A percentile compares a stretch with the other conserved stretches of the same genome.
Evolutionary conservation across 2,797 vertebrate species (phyloP).

Genomic region (Erethizon dorsatum): DNA sequence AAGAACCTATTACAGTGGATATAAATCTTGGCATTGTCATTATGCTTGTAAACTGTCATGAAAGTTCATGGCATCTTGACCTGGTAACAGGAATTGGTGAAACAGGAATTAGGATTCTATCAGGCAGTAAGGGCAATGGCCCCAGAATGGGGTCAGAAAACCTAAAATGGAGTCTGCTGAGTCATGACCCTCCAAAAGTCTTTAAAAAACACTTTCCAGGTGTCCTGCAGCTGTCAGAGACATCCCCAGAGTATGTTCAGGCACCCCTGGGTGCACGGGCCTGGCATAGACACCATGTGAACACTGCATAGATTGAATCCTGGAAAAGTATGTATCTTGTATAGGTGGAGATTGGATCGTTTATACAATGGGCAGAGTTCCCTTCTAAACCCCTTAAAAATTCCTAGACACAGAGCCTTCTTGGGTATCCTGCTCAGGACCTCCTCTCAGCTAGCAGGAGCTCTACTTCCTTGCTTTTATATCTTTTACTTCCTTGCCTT

Average conservation of each 20-base stretch:
- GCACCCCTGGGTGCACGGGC: not conserved
- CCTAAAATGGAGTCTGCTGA: not conserved
- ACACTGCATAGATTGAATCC: not conserved
- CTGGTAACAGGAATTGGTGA: not conserved
- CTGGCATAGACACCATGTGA: not conserved
- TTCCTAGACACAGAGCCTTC: not conserved
- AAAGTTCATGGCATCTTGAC: not conserved
- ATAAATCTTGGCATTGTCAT: not conserved
- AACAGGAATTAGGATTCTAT: not conserved
- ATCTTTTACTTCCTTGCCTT: not conserved
- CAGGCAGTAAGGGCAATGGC: not conserved
- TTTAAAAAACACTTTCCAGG: not conserved
- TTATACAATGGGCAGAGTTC: not conserved
- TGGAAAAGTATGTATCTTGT: not conserved
- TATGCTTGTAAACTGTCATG: not conserved
- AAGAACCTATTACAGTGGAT: not conserved
- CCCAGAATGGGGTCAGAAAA: not conserved
- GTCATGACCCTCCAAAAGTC: not conserved
- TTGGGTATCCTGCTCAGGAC: not conserved
- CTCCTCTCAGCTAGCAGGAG: not conserved
- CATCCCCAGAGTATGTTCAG: not conserved
- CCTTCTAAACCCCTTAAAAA: not conserved
- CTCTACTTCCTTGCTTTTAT: not conserved
- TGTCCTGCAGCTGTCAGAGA: not conserved
- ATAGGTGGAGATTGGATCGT: not conserved